Evolutionary conservation across 2,113 vertebrate genomes (phyloP).

Genomic region (Oreotrochilus melanogaster): DNA sequence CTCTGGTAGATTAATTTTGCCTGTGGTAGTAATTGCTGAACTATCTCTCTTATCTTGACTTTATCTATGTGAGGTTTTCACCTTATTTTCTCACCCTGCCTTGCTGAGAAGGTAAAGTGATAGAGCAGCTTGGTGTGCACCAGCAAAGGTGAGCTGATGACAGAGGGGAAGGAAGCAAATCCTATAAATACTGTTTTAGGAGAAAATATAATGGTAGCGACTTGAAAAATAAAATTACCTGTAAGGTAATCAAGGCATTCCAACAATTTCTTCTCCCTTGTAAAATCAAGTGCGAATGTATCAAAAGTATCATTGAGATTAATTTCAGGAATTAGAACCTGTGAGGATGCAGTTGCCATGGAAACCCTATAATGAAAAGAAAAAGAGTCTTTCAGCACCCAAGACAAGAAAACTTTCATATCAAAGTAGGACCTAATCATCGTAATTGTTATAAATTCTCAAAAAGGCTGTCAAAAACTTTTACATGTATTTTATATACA

Average conservation of each 20-base stretch:
- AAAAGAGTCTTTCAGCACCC: slow-evolving; percentile 38
- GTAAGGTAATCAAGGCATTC: slow-evolving; percentile 98
- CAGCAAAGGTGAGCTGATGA: not conserved
- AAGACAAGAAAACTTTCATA: not conserved
- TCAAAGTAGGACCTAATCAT: not conserved
- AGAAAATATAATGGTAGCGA: not conserved
- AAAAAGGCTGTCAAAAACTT: not conserved
- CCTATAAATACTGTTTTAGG: not conserved
- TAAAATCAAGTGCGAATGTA: slow-evolving; percentile 96
- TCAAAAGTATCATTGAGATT: slow-evolving; percentile 98
- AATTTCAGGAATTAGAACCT: slow-evolving; percentile 97
- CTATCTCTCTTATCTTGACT: not conserved
- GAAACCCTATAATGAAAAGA: slow-evolving; percentile 86
- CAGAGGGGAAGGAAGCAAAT: not conserved
- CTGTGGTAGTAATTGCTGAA: not conserved
- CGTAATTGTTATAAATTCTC: not conserved
- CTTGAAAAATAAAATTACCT: slow-evolving; percentile 78
- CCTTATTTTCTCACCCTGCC: not conserved
- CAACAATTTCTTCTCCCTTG: slow-evolving; percentile 95
- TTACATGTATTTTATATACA: not conserved
- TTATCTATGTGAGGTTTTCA: not conserved
- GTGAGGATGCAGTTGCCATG: slow-evolving; percentile 97
- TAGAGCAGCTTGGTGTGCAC: not conserved
- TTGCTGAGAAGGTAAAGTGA: not conserved
- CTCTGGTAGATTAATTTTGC: not conserved